Evolutionary conservation across 2,888 invertebrate species (phyloP).

Genomic region (Yponomeuta evonymella): DNA sequence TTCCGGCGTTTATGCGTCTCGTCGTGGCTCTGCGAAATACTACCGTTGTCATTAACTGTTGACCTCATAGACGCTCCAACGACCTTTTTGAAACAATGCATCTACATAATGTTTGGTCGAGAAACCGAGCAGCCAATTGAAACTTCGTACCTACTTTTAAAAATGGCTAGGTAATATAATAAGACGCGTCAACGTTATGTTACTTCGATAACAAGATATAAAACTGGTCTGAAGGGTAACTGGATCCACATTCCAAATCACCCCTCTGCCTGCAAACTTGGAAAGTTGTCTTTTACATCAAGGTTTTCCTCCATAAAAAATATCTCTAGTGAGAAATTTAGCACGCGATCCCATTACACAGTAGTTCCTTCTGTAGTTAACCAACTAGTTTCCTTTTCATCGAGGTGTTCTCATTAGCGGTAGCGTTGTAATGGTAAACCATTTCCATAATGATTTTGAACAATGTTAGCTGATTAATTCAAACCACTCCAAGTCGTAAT

Average conservation of each 20-base stretch:
- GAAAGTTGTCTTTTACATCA: slow-evolving; percentile 6
- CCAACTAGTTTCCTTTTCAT: slow-evolving; percentile 4
- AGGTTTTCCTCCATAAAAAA: not conserved
- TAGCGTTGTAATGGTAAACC: not conserved
- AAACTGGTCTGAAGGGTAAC: slow-evolving; percentile 26
- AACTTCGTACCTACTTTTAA: not conserved
- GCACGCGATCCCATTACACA: slow-evolving; percentile 10
- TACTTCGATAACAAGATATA: slow-evolving; percentile 24
- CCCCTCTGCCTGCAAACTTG: slow-evolving; percentile 23
- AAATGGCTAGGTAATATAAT: slow-evolving; percentile 5
- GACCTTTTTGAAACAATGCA: not conserved
- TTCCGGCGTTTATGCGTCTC: slow-evolving; percentile 2
- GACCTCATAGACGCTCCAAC: not conserved
- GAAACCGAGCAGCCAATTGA: not conserved
- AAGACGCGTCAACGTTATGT: slow-evolving; percentile 20
- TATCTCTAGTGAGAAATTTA: not conserved
- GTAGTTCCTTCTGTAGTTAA: slow-evolving; percentile 2
- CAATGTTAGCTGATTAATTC: slow-evolving; percentile 11
- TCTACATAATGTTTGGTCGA: not conserved
- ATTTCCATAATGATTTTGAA: not conserved
- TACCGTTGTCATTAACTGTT: not conserved
- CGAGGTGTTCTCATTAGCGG: not conserved
- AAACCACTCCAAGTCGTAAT: not conserved
- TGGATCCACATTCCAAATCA: slow-evolving; percentile 27
- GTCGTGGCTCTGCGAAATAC: not conserved